Evolutionary conservation across 1,140 invertebrate species (phyloP).

Genomic region (Plutomurus gul): DNA sequence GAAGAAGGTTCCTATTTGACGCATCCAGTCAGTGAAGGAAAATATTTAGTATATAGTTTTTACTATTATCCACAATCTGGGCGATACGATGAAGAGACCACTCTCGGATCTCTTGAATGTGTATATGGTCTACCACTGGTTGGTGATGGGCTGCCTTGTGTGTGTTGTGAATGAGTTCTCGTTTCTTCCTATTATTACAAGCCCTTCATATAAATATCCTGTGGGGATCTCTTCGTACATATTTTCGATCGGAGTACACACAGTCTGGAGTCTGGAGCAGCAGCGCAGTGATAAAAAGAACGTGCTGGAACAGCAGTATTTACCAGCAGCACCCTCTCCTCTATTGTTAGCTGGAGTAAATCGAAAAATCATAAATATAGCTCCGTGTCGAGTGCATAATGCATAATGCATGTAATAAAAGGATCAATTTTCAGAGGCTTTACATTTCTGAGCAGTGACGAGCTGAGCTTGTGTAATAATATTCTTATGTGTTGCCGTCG

Average conservation of each 20-base stretch:
- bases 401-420: constrained; percentile 8
- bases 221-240: background rate
- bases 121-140: too few species aligned
- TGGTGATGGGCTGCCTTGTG: too few species aligned
- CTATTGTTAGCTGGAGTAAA: constrained; percentile 20
- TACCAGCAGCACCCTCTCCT: constrained; percentile 1
- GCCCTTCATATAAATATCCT: constrained; percentile 16
- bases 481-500: background rate
- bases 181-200: background rate
- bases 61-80: too few species aligned
- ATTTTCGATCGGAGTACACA: background rate
- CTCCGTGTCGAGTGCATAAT: background rate
- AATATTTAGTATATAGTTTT: too few species aligned
- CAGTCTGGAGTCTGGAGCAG: too few species aligned
- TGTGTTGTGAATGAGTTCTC: background rate
- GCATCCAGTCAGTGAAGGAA: too few species aligned
- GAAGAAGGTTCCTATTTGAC: too few species aligned
- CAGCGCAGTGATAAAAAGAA: background rate
- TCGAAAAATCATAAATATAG: constrained; percentile 15
- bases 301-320: background rate
- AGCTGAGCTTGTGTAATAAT: background rate
- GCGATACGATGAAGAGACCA: too few species aligned
- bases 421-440: constrained; percentile 16
- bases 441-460: background rate
- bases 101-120: too few species aligned